Evolutionary conservation across 1,140 invertebrate species (phyloP).

Genomic region (Drosophila lacteicornis): DNA sequence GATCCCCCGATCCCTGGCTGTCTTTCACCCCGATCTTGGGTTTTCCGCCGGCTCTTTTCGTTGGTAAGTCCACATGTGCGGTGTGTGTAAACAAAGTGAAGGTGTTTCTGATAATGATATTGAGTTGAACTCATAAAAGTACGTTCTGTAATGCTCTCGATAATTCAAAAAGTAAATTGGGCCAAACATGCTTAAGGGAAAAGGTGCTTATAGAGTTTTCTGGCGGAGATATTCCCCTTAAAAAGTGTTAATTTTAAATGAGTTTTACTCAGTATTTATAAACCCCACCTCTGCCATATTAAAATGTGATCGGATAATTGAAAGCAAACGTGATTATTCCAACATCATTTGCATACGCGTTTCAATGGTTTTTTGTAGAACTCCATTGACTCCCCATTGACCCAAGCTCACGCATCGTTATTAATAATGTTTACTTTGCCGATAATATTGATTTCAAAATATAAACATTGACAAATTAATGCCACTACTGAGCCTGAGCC

Average conservation of each 20-base stretch:
- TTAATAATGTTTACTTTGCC: slow-evolving; percentile 63
- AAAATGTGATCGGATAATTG: slow-evolving; percentile 18
- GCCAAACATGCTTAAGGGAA: neutral
- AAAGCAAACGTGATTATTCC: slow-evolving; percentile 18
- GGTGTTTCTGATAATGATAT: slow-evolving; percentile 13
- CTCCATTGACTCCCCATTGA: slow-evolving; percentile 25
- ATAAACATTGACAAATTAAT: slow-evolving; percentile 81
- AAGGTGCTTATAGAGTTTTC: neutral
- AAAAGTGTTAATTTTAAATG: neutral
- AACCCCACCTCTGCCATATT: slow-evolving; percentile 33
- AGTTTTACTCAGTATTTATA: slow-evolving; percentile 3
- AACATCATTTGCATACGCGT: slow-evolving; percentile 57
- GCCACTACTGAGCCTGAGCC: slow-evolving; percentile 37
- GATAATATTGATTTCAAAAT: slow-evolving; percentile 77
- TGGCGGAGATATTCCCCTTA: too few species aligned
- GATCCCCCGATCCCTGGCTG: neutral
- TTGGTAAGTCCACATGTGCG: slow-evolving; percentile 26
- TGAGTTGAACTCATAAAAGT: slow-evolving; percentile 7
- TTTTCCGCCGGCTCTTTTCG: slow-evolving; percentile 12
- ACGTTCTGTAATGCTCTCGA: neutral
- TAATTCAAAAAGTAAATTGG: slow-evolving; percentile 7
- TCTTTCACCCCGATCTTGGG: slow-evolving; percentile 9
- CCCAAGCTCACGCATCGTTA: slow-evolving; percentile 62
- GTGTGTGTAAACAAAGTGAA: slow-evolving; percentile 38
- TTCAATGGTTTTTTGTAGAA: slow-evolving; percentile 36